These are phyloP conservation scores for Wasmannia auropunctata DNA, from an alignment of 1,140 invertebrate species.

Conservation along the genomic window DNA sequence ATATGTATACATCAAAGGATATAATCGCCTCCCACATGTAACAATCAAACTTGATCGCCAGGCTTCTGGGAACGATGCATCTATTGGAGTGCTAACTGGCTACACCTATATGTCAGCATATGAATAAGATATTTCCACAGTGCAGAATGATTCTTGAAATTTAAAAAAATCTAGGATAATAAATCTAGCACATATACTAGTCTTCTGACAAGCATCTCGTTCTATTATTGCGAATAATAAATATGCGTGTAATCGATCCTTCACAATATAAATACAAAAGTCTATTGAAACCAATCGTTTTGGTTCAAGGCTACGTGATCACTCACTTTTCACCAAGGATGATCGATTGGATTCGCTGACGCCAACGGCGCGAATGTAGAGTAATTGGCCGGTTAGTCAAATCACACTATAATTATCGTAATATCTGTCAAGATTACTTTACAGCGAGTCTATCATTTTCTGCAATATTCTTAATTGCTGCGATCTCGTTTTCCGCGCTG, in stretches of 20 bases:
- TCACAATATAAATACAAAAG: slow-evolving; percentile 4
- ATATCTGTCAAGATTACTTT: slow-evolving; percentile 28
- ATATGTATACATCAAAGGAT: background rate
- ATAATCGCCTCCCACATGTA: background rate
- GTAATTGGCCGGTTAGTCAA: slow-evolving; percentile 28
- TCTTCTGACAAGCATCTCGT: slow-evolving; percentile 19
- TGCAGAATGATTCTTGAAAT: background rate
- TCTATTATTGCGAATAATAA: background rate
- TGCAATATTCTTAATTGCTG: background rate
- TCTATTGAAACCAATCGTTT: slow-evolving; percentile 55
- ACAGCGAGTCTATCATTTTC: background rate
- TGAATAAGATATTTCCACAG: background rate
- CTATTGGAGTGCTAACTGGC: background rate
- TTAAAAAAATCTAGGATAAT: background rate
- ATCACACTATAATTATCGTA: slow-evolving; percentile 20
- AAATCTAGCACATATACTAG: background rate
- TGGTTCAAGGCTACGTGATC: slow-evolving; percentile 40
- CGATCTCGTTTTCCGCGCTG: background rate
- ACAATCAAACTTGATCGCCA: background rate
- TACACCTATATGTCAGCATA: background rate
- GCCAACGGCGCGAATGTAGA: background rate
- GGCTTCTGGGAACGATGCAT: slow-evolving; percentile 2
- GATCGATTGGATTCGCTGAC: slow-evolving; percentile 52
- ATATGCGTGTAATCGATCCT: slow-evolving; percentile 36
- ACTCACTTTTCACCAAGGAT: slow-evolving; percentile 39